Conservation (phyloP, 1,140 invertebrate species). For the Melitaea cinxia region DNA sequence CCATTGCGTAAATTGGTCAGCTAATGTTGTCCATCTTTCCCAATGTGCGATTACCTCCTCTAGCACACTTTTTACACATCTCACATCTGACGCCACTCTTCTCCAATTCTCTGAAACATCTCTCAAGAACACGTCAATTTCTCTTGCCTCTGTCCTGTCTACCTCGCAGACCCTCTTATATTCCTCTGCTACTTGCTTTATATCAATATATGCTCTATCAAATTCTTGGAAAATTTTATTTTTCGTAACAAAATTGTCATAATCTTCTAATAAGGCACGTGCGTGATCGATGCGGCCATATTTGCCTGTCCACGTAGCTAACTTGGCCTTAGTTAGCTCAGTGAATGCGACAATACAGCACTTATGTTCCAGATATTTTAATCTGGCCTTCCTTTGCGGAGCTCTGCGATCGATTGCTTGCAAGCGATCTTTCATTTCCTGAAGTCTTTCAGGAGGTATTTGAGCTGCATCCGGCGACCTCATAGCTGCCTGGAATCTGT, state of each 20-base stretch:
- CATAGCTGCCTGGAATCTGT: conserved; percentile 88
- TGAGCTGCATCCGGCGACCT: conserved; percentile 83
- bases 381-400: conserved; percentile 88
- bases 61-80: conserved; percentile 93
- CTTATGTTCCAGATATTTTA: conserved; percentile 96
- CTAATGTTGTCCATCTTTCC: conserved; percentile 89
- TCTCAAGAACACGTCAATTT: conserved; percentile 92
- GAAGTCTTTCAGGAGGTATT: conserved; percentile 89
- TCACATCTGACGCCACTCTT: conserved; percentile 93
- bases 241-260: conserved; percentile 94
- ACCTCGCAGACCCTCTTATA: conserved; percentile 94
- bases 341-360: conserved; percentile 96
- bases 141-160: conserved; percentile 88
- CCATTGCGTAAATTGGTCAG: conserved; percentile 91
- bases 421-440: conserved; percentile 89
- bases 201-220: conserved; percentile 94
- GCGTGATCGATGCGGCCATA: conserved; percentile 93
- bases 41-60: conserved; percentile 95
- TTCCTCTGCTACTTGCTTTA: conserved; percentile 95
- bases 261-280: conserved; percentile 92
- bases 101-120: conserved; percentile 95
- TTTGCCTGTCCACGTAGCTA: conserved; percentile 94
- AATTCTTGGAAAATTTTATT: conserved; percentile 97
- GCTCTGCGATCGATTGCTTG: conserved; percentile 87
- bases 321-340: conserved; percentile 93